Percentiles rank a stretch among this genome's conserved stretches.
Conservation (phyloP, 2,888 invertebrate species). For the Diogma glabrata region DNA sequence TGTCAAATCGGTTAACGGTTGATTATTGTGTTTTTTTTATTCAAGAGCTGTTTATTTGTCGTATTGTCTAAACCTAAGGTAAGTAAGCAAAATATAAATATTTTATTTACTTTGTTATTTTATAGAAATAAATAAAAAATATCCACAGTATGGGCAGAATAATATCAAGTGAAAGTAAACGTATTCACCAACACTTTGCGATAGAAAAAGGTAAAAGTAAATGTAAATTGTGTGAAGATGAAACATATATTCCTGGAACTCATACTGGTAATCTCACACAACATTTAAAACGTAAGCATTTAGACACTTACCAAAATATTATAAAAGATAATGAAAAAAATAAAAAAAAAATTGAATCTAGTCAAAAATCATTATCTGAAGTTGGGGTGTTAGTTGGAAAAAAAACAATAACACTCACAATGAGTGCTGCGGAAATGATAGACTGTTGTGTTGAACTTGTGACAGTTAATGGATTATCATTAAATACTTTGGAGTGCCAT, state of each 20-base stretch:
- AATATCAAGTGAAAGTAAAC: background rate
- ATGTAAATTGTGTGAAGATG: background rate
- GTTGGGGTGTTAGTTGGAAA: too few species aligned
- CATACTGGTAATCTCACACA: constrained; percentile 4
- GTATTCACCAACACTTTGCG: constrained; percentile 1
- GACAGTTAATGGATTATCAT: constrained; percentile 3
- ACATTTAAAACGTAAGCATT: constrained; percentile 7
- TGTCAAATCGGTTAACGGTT: background rate
- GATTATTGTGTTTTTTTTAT: too few species aligned
- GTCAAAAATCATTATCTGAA: too few species aligned
- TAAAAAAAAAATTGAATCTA: too few species aligned
- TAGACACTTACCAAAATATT: constrained; percentile 5
- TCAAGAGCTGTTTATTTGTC: background rate
- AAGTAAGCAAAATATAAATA: background rate
- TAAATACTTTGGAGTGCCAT: background rate
- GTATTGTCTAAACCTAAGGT: background rate
- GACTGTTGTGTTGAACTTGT: background rate
- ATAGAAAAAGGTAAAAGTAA: constrained; percentile 4
- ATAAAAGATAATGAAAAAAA: background rate
- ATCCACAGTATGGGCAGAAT: background rate
- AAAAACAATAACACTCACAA: background rate
- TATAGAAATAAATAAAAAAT: background rate
- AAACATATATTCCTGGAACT: constrained; percentile 2
- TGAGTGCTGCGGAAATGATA: background rate
- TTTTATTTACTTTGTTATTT: background rate